These are phyloP conservation scores for Heliconius sara DNA, from an alignment of 2,888 invertebrate genomes.

Conservation along the genomic window DNA sequence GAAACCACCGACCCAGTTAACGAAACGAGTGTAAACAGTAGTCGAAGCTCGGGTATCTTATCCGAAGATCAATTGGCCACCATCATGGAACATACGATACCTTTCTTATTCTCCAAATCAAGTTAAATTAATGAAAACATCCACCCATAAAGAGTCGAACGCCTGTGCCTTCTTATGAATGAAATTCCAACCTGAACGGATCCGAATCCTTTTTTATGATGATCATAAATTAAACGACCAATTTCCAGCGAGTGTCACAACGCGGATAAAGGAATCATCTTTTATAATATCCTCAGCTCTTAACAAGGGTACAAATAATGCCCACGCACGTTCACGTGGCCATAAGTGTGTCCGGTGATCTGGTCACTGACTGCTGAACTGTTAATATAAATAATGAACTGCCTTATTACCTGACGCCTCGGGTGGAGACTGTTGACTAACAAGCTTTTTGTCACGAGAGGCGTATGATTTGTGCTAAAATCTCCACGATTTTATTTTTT, in stretches of 20 bases:
- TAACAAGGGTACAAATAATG: constrained; percentile 83
- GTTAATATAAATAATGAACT: constrained; percentile 85
- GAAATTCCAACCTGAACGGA: constrained; percentile 81
- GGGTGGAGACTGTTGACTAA: constrained; percentile 79
- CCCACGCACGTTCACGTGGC: constrained; percentile 83
- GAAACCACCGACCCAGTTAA: constrained; percentile 10
- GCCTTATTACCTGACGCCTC: constrained; percentile 76
- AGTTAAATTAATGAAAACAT: constrained; percentile 84
- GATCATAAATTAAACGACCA: constrained; percentile 81
- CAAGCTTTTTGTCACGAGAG: constrained; percentile 72
- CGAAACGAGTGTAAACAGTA: constrained; percentile 59
- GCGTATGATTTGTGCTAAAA: constrained; percentile 58
- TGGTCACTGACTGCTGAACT: constrained; percentile 82
- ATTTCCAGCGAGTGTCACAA: constrained; percentile 83
- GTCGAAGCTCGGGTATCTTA: constrained; percentile 69
- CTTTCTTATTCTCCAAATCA: constrained; percentile 70
- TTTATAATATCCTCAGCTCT: constrained; percentile 83
- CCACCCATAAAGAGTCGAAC: constrained; percentile 83
- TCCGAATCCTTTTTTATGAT: constrained; percentile 82
- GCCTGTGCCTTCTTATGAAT: constrained; percentile 85
- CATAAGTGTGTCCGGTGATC: constrained; percentile 76
- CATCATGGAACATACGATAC: constrained; percentile 71
- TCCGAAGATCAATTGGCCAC: constrained; percentile 65
- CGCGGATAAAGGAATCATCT: constrained; percentile 82
- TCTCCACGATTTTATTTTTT: constrained; percentile 33